Percentiles rank a stretch among this genome's conserved stretches.
Evolutionary conservation across 2,888 invertebrate species (phyloP).

Genomic region (Dryomyza anilis): DNA sequence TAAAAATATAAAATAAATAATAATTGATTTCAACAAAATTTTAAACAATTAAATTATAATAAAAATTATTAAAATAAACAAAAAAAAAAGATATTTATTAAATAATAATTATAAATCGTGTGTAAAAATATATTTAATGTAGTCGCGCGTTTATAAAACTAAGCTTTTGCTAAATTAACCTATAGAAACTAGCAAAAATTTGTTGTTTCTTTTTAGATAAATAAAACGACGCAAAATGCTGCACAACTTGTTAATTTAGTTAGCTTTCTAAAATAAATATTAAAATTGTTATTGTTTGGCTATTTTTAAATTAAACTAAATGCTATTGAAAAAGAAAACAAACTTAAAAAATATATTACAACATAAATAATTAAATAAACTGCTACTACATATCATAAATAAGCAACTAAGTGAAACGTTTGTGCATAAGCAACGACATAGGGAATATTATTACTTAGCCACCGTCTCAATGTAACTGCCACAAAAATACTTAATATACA

Average conservation of each 20-base stretch:
- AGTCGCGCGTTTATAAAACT: background rate
- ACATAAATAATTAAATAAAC: background rate
- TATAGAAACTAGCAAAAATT: too few relatives aligned
- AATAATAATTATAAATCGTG: too few relatives aligned
- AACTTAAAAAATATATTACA: background rate
- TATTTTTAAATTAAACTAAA: background rate
- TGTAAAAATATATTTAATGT: too few relatives aligned
- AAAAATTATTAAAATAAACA: background rate
- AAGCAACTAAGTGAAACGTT: background rate
- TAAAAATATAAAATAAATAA: background rate
- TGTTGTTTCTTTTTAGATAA: background rate
- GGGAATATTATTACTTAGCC: background rate
- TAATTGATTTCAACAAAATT: slow-evolving; percentile 7
- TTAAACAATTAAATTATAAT: slow-evolving; percentile 21
- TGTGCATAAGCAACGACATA: background rate
- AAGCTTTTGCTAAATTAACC: too few relatives aligned
- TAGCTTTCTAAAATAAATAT: background rate
- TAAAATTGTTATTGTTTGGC: background rate
- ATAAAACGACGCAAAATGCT: background rate
- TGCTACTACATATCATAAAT: background rate
- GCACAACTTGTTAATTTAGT: background rate
- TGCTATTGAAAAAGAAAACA: background rate
- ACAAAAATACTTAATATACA: background rate
- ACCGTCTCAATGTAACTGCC: slow-evolving; percentile 1
- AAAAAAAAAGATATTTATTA: background rate